Base-by-base conservation (phyloP, 2,888 invertebrate species). In the Plebejus argus region DNA sequence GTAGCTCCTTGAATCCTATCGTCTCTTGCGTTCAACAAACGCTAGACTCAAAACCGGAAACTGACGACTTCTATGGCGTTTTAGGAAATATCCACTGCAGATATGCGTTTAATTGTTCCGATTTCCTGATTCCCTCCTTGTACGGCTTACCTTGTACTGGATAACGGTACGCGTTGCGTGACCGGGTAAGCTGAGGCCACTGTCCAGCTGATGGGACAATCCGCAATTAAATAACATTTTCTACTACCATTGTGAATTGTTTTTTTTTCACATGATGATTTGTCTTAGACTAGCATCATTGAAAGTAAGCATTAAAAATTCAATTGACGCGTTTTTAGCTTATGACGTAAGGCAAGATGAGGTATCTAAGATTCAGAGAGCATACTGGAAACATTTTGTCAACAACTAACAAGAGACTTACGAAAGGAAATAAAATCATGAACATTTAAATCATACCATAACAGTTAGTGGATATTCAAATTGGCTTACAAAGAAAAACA, bases 81-180 rank as follows among this genome's bases (percentile, higher is more conserved):
- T 76, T 49, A 82, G 82, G 80, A 81, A 81, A 79, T 76, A 76
- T 80, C 78, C 78, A 79, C 80, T 84, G 84, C 84, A 84, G 83
- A 85, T 83, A 83, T 81, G 83, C 82, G 82, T 81, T 80, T 78
- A 81, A 82, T 83, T 66, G 76, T 82, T 80, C 78, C 78, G 76
- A 80, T 82, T 86, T 86, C 83, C 86, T 83, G 74, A 70, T 80
- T 80, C 45, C 80, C 84, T 85, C 86, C 85, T 84, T 84, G 78
- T 76, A 77, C 77, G 79, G 71, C 78, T 78, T 53, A 49, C 74
- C 78, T 76, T 77, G 78, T 77, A 76, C 76, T 75, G 76, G 78
- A 79, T 79, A 81, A 78, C 78, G 78, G 79, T 78, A 76, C 72
- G 28, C 23, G 23, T 49, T 28, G 49, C 74, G 74, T 28, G 74